Evolutionary conservation across 2,113 vertebrate genomes (phyloP).

Genomic region (Illadopsis cleaveri): DNA sequence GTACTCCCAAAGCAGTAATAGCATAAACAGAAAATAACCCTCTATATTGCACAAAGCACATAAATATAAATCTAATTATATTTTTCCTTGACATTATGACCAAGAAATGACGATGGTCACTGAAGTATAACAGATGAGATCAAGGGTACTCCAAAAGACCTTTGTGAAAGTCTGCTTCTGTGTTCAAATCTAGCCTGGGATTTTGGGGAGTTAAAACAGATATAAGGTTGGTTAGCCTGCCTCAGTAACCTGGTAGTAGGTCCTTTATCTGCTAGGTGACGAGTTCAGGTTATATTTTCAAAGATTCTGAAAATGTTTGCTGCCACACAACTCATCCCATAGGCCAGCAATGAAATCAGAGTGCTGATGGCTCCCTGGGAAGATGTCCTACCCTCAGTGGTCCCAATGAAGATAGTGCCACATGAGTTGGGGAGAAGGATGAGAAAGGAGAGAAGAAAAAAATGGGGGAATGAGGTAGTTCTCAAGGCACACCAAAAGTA

Average conservation of each 20-base stretch:
- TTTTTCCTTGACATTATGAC: slow-evolving; percentile 51
- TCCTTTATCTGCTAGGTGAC: neutral
- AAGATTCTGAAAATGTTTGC: neutral
- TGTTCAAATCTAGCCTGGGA: neutral
- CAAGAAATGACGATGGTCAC: slow-evolving; percentile 44
- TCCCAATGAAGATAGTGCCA: neutral
- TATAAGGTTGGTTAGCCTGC: neutral
- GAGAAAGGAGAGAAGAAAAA: neutral
- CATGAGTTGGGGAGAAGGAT: neutral
- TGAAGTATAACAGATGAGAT: slow-evolving; percentile 37
- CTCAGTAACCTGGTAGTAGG: neutral
- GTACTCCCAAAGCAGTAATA: slow-evolving; percentile 56
- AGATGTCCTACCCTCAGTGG: neutral
- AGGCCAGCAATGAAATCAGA: neutral
- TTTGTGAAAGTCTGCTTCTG: neutral
- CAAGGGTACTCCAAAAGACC: neutral
- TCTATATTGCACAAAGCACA: slow-evolving; percentile 26
- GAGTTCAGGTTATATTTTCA: neutral
- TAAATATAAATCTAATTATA: slow-evolving; percentile 73
- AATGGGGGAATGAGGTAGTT: neutral
- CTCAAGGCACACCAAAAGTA: neutral
- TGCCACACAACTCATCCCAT: neutral
- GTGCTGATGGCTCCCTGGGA: neutral
- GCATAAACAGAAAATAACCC: slow-evolving; percentile 63
- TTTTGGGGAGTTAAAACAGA: neutral